A percentile compares a stretch with the other conserved stretches of the same genome.
phyloP scores from a whole-genome alignment of 2,113 vertebrate species.

The Leucopsar rothschildi region DNA sequence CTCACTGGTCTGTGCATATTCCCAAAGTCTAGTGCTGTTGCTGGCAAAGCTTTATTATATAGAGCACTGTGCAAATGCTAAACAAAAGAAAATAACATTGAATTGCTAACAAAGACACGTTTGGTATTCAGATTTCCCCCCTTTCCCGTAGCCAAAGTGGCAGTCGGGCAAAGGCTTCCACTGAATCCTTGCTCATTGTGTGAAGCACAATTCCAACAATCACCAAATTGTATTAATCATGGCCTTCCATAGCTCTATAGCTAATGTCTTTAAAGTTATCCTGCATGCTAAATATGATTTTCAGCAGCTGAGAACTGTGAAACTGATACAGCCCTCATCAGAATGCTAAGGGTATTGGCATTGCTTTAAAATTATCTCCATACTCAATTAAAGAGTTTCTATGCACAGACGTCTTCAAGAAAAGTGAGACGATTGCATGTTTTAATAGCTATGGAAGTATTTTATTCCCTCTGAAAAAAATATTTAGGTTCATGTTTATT shows the following conservation, averaged over 20 bases:
- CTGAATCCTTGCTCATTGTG: background rate
- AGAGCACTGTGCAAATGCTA: background rate
- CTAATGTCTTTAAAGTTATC: background rate
- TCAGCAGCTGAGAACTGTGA: background rate
- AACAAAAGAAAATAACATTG: slow-evolving; percentile 12
- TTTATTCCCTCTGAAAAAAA: background rate
- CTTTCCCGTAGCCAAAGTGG: background rate
- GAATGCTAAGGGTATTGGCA: background rate
- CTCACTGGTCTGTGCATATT: background rate
- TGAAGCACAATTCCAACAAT: background rate
- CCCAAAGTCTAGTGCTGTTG: background rate
- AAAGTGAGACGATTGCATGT: background rate
- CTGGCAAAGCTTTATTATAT: background rate
- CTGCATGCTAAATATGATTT: background rate
- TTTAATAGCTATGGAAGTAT: background rate
- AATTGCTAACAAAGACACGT: background rate
- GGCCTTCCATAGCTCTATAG: background rate
- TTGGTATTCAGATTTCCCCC: background rate
- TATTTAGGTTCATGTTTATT: background rate
- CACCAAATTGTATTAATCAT: background rate
- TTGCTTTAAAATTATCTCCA: background rate
- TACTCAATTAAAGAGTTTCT: background rate
- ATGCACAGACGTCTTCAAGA: background rate
- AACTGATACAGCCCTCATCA: background rate
- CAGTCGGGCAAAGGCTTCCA: background rate